Evolutionary conservation across 2,113 vertebrate genomes (phyloP).

Genomic region (Etheostoma cragini): DNA sequence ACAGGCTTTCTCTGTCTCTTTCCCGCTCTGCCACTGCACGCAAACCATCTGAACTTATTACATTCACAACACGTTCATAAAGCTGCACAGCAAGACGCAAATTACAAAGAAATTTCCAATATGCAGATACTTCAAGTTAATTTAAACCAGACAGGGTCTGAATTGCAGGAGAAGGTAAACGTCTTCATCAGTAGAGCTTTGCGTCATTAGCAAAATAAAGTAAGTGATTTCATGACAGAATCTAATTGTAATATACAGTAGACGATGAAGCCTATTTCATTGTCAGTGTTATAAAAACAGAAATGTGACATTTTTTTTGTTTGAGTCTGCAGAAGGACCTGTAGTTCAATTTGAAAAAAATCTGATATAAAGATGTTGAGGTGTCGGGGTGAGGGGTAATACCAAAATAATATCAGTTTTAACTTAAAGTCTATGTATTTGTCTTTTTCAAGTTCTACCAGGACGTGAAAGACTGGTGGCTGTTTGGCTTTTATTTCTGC

Average conservation of each 20-base stretch:
- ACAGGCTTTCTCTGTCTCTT: constrained; percentile 17
- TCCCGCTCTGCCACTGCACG: constrained; percentile 15
- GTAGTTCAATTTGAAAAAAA: neutral
- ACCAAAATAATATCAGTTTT: neutral
- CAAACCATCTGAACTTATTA: constrained; percentile 12
- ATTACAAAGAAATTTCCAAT: neutral
- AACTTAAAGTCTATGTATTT: neutral
- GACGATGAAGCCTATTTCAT: neutral
- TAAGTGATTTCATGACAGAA: neutral
- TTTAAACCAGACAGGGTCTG: constrained; percentile 8
- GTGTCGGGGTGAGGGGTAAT: too few relatives aligned
- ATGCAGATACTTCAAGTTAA: neutral
- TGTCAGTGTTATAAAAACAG: too few relatives aligned
- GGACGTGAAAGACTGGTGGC: constrained; percentile 92
- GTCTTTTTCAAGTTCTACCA: constrained; percentile 85
- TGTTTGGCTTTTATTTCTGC: constrained; percentile 94
- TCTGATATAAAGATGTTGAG: neutral
- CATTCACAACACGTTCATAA: neutral
- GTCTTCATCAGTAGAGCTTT: neutral
- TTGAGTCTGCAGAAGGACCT: neutral
- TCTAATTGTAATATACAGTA: neutral
- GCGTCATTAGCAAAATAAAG: too few relatives aligned
- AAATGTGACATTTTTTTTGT: neutral
- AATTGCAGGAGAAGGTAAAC: neutral
- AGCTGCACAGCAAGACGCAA: neutral